Evolutionary conservation across 2,797 vertebrate genomes (phyloP), one percentile per base, ranked within the genome.

Genomic region (Coilia nasus): DNA sequence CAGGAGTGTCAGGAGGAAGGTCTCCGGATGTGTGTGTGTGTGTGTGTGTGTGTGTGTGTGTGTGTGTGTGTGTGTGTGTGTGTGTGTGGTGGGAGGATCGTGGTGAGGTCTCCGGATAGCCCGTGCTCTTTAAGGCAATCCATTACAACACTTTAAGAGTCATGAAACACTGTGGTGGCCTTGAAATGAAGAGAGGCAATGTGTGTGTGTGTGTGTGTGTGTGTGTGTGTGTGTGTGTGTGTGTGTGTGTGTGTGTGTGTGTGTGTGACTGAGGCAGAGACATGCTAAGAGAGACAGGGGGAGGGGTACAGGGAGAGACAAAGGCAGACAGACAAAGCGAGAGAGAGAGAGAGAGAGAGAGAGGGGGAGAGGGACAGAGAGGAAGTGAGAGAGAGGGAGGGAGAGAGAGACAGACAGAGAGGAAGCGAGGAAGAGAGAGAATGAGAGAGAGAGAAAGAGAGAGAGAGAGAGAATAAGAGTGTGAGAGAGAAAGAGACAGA

Each of bases 1-100:
- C 88, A 88, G 86, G 89, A 54, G 83, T 90, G 83, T 89, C 85
- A 89, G 81, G 86, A 88, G 75, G 87, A 85, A 88, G 88, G 88
- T 85, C 86, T 87, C 2, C n/a, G n/a, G n/a, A n/a, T 47, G 46
- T 47, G 46, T 47, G 46, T 47, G 46, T 47, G 46, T 47, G 46
- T 47, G 46, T 47, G 46, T 47, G 46, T 47, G 46, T 47, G 46
- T 47, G 46, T 47, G 46, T 47, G 46, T 47, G 46, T 47, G 46
- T 47, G 46, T 47, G 46, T 47, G 46, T 47, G 46, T 47, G 46
- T 47, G 46, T 47, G 46, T 47, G 46, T 47, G 46, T 47, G 46
- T 47, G 46, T 47, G 46, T 47, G 46, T 47, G 46, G 46, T 47
- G 46, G 3, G 46, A 4, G 46, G 3, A n/a, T n/a, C n/a, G n/a